A percentile compares a stretch with the other conserved stretches of the same genome.
Evolutionary conservation across 2,797 vertebrate species (phyloP).

Genomic region (Hirundo rustica): DNA sequence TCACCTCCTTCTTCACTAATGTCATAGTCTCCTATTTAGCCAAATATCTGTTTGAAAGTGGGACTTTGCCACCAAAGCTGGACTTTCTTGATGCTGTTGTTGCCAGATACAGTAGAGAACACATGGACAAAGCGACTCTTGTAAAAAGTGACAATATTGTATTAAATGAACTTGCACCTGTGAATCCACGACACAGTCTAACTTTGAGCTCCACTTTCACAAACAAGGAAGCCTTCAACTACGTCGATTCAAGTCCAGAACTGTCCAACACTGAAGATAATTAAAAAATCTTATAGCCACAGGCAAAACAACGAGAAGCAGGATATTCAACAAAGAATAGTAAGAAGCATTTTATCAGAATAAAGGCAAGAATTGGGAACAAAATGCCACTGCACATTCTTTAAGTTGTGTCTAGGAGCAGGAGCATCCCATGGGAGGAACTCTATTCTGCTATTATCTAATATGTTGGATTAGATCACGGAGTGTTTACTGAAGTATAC

Average conservation of each 20-base stretch:
- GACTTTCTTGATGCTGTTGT: slow-evolving; percentile 94
- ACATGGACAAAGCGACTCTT: slow-evolving; percentile 96
- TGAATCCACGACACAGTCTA: slow-evolving; percentile 88
- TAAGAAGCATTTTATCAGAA: slow-evolving; percentile 47
- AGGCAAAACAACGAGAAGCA: neutral
- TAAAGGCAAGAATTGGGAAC: slow-evolving; percentile 1
- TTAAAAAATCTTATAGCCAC: slow-evolving; percentile 26
- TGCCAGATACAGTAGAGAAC: slow-evolving; percentile 91
- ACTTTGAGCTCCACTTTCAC: slow-evolving; percentile 89
- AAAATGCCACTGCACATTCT: slow-evolving; percentile 34
- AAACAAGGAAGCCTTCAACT: slow-evolving; percentile 90
- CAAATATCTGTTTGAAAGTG: slow-evolving; percentile 96
- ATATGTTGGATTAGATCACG: neutral
- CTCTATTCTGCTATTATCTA: slow-evolving; percentile 21
- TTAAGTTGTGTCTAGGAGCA: neutral
- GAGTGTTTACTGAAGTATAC: neutral
- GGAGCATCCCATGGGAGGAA: neutral
- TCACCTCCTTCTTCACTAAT: slow-evolving; percentile 89
- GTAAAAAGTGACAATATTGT: slow-evolving; percentile 93
- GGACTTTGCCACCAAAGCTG: slow-evolving; percentile 89
- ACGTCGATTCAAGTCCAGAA: slow-evolving; percentile 90
- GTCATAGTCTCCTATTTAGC: slow-evolving; percentile 88
- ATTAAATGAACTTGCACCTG: slow-evolving; percentile 89
- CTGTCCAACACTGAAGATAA: slow-evolving; percentile 84
- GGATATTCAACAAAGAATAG: slow-evolving; percentile 19